phyloP scores from a whole-genome alignment of 2,797 vertebrate species.

The Lacerta bilineata region DNA sequence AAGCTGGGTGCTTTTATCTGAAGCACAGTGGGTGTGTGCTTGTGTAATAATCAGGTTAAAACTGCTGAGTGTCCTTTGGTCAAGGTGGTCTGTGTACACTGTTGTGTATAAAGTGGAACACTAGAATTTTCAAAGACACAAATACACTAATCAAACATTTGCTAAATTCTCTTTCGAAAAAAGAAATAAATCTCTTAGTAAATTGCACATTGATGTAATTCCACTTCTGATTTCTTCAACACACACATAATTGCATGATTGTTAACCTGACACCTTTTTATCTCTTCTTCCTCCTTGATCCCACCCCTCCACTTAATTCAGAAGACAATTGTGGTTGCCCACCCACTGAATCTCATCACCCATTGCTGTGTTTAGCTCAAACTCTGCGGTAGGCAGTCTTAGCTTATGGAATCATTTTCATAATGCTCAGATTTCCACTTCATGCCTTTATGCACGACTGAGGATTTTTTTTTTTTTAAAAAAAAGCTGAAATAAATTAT shows the following conservation, averaged over 20 bases:
- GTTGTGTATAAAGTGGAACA: not conserved
- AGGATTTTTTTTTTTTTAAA: constrained; percentile 44
- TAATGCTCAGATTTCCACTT: constrained; percentile 78
- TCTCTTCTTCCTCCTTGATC: constrained; percentile 41
- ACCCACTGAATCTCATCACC: constrained; percentile 76
- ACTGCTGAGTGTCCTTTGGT: too few species aligned
- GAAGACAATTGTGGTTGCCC: constrained; percentile 69
- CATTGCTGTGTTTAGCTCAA: constrained; percentile 76
- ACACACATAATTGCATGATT: constrained; percentile 48
- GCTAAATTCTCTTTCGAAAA: not conserved
- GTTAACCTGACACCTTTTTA: constrained; percentile 59
- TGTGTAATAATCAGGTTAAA: too few species aligned
- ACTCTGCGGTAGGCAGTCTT: constrained; percentile 72
- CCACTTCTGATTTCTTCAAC: constrained; percentile 39
- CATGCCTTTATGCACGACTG: constrained; percentile 70
- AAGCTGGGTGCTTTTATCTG: too few species aligned
- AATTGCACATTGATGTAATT: constrained; percentile 10
- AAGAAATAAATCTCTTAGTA: constrained; percentile 14
- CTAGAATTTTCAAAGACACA: not conserved
- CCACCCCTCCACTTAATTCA: constrained; percentile 51
- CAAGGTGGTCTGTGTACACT: not conserved
- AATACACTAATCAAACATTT: not conserved
- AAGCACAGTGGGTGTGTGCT: too few species aligned
- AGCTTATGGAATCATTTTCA: constrained; percentile 80
- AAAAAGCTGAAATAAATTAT: constrained; percentile 70